Conservation (phyloP, 2,113 vertebrate species). For the Fregetta grallaria region DNA sequence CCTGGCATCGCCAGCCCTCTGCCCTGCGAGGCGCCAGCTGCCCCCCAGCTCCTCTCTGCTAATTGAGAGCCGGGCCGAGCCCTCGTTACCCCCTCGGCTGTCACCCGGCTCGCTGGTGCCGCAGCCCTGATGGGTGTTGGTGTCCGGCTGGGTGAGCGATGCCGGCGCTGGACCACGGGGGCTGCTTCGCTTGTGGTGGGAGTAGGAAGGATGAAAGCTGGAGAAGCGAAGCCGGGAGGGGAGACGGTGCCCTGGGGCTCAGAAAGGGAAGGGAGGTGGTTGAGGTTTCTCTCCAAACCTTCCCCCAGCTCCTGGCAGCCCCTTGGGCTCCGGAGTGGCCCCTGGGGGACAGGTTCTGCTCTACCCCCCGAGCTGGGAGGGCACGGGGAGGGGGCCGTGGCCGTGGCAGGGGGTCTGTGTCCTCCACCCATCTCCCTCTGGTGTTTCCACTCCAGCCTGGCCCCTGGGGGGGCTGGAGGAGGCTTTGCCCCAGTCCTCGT, state of each 20-base stretch:
- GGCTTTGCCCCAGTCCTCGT: accelerated
- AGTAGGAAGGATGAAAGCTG: background rate
- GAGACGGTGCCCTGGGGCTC: accelerated
- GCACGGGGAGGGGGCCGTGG: background rate
- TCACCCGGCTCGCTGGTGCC: background rate
- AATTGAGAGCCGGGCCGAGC: background rate
- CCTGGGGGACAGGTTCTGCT: background rate
- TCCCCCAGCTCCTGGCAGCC: background rate
- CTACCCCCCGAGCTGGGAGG: background rate
- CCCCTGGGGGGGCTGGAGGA: accelerated
- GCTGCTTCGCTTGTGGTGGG: background rate
- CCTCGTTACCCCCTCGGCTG: background rate
- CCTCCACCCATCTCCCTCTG: background rate
- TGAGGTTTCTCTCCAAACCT: background rate
- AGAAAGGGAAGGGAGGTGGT: accelerated
- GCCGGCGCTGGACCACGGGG: accelerated
- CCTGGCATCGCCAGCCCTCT: background rate
- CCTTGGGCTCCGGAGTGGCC: background rate
- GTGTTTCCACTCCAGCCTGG: background rate
- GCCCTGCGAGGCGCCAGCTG: accelerated
- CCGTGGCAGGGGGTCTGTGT: background rate
- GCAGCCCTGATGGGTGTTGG: background rate
- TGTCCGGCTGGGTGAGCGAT: background rate
- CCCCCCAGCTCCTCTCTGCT: accelerated
- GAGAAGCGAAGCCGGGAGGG: background rate